Conservation (phyloP, 2,888 invertebrate species). For the Arrhopalites spinosus region DNA sequence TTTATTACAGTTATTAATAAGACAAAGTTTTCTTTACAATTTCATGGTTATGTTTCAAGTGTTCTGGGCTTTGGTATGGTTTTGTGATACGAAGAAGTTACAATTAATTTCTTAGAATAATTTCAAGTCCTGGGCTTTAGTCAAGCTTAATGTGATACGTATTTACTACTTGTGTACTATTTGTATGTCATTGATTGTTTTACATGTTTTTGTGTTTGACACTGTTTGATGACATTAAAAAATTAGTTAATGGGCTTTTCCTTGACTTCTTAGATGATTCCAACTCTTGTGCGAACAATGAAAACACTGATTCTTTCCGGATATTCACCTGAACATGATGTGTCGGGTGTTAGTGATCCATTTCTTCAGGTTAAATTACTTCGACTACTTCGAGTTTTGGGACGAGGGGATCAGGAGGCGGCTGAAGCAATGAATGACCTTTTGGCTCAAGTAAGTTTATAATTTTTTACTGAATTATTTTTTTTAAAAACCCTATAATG, state of each 20-base stretch:
- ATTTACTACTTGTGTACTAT: no score
- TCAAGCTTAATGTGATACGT: no score
- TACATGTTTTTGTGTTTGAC: neutral
- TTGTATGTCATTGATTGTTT: no score
- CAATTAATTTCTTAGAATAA: no score
- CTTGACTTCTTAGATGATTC: slow-evolving; percentile 95
- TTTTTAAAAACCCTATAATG: no score
- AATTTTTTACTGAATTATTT: slow-evolving; percentile 53
- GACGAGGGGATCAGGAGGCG: slow-evolving; percentile 93
- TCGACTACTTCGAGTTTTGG: slow-evolving; percentile 89
- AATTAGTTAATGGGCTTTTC: slow-evolving; percentile 25
- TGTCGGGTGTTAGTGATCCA: slow-evolving; percentile 98
- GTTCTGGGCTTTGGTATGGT: no score
- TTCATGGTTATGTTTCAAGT: no score
- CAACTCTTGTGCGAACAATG: slow-evolving; percentile 95
- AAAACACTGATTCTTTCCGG: slow-evolving; percentile 98
- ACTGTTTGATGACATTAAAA: neutral
- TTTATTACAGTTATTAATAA: no score
- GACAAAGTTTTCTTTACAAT: no score
- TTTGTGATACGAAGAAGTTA: no score
- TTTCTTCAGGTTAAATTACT: slow-evolving; percentile 99
- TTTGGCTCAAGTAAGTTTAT: slow-evolving; percentile 76
- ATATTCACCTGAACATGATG: slow-evolving; percentile 99
- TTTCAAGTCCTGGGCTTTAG: no score
- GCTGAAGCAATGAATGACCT: slow-evolving; percentile 99